Base-by-base conservation (phyloP, 92 coral and sea anemone species). In the Blastomussa wellsi region DNA sequence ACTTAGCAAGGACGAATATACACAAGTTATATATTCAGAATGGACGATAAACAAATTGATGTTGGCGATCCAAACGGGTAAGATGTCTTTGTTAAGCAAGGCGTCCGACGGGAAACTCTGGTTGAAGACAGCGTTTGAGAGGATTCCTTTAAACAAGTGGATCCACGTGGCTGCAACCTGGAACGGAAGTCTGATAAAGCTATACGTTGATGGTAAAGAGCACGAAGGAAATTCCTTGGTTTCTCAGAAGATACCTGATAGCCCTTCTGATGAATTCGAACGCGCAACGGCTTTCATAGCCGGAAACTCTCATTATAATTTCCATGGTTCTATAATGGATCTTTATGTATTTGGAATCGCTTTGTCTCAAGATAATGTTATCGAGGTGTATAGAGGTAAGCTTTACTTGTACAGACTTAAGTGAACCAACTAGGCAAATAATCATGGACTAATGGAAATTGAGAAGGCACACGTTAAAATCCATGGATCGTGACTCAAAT, bases 281-380 rank as follows among this genome's bases (percentile, higher is more conserved):
- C n/a, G 17, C 26, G 29, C 29, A 5, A 17, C 59, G 3, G 74
- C 44, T 69, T 69, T 32, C 44, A 69, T 69, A 69, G 74, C 39
- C 20, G 74, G 74, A 69, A 32, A 69, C 39, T 41, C 72, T 31
- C 1, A 35, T 44, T 8, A 8, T 8, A 8, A 44, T 17, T 36
- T 76, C 28, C 8, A 17, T 52, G 80, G 80, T n/a, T 52, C 80
- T 3, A 24, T 76, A 13, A 76, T 76, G 80, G 80, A 76, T 52
- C 80, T 76, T 12, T 76, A 31, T 51, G 65, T 76, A 8, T 20
- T 52, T 76, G 80, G 65, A 19, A 52, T 19, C 8, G 80, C 80
- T 2, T 24, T 76, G 6, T 8, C 80, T 8, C 39, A 7, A 5
- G 42, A 49, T 31, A 17, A 49, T 20, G 51, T 76, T 33, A 48